Conservation (phyloP, 2,797 vertebrate species). For the Tarsius wallacei region DNA sequence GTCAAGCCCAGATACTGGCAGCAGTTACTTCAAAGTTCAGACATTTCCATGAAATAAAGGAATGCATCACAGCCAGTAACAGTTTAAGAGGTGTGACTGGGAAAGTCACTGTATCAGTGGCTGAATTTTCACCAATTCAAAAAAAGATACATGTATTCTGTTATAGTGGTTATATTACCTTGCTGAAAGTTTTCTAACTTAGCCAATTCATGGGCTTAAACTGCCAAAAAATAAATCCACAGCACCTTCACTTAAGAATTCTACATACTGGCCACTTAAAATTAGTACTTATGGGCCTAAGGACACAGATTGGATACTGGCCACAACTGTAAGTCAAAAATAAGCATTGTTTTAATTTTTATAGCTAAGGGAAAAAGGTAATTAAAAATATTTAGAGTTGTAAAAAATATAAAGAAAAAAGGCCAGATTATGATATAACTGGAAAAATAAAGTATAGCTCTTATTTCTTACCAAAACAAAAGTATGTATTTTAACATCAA, state of each 20-base stretch:
- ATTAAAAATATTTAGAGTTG: slow-evolving; percentile 53
- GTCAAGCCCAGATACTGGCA: not conserved
- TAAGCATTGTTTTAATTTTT: slow-evolving; percentile 70
- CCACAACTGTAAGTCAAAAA: slow-evolving; percentile 77
- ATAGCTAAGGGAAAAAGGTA: slow-evolving; percentile 55
- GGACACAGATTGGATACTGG: slow-evolving; percentile 57
- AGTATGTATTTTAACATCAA: not conserved
- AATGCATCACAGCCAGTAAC: not conserved
- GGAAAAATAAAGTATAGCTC: slow-evolving; percentile 55
- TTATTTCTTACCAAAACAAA: slow-evolving; percentile 72
- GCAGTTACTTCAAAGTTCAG: slow-evolving; percentile 8
- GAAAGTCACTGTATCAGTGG: not conserved
- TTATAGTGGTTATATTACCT: slow-evolving; percentile 69
- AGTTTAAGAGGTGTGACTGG: not conserved
- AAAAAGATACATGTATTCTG: slow-evolving; percentile 62
- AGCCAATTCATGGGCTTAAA: slow-evolving; percentile 59
- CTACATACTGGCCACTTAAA: slow-evolving; percentile 54
- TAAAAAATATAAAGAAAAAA: slow-evolving; percentile 62
- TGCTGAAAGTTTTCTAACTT: slow-evolving; percentile 40
- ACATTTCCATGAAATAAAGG: slow-evolving; percentile 10
- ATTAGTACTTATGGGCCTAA: slow-evolving; percentile 61
- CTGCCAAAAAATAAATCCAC: slow-evolving; percentile 62
- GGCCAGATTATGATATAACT: slow-evolving; percentile 28
- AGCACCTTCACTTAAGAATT: slow-evolving; percentile 65
- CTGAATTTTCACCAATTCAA: slow-evolving; percentile 63